Conservation (phyloP, 2,797 vertebrate species). For the Micromesistius poutassou region DNA sequence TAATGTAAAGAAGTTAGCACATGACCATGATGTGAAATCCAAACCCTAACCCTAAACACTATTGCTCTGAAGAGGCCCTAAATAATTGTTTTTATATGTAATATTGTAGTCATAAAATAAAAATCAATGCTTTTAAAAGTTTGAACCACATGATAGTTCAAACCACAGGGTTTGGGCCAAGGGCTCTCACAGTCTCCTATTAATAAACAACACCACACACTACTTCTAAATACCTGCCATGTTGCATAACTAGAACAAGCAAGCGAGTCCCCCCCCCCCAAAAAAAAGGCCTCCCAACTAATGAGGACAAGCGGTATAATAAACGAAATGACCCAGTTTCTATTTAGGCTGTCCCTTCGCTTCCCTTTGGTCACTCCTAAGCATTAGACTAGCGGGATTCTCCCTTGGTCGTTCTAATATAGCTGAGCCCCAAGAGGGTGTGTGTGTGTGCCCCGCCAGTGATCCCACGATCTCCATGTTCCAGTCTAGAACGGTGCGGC, state of each 20-base stretch:
- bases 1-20: neutral
- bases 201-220: constrained; percentile 24
- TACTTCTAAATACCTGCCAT: constrained; percentile 60
- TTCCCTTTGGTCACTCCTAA: constrained; percentile 61
- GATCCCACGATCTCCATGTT: neutral
- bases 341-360: constrained; percentile 47
- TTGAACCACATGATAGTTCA: no score
- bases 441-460: constrained; percentile 5
- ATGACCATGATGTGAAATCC: neutral
- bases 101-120: neutral
- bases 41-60: neutral
- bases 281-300: constrained; percentile 59
- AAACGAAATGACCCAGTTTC: constrained; percentile 69
- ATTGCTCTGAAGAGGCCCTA: neutral
- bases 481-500: neutral
- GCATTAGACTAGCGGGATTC: constrained; percentile 3
- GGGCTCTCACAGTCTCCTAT: neutral
- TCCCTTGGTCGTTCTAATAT: neutral
- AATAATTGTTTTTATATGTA: neutral
- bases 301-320: constrained; percentile 68
- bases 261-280: constrained; percentile 53
- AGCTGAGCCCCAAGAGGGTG: constrained; percentile 34
- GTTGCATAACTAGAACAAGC: constrained; percentile 69
- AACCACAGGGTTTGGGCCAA: constrained; percentile 22
- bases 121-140: neutral